These are phyloP conservation scores for Mormyrops attenuatus DNA, from an alignment of 2,797 vertebrate species.

Conservation along the genomic window DNA sequence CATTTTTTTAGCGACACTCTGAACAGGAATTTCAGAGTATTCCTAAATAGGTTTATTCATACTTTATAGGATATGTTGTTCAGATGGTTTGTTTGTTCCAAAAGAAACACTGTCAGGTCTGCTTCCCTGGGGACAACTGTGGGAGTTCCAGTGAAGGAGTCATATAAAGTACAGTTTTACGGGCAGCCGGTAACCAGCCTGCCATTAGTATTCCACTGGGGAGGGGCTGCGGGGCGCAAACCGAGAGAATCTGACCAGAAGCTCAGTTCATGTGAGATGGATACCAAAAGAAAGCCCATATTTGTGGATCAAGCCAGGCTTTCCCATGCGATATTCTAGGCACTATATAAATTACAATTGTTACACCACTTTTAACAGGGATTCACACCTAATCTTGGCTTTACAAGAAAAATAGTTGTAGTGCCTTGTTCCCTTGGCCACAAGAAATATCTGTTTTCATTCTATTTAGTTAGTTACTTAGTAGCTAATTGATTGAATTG, in stretches of 20 bases:
- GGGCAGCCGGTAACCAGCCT: constrained; percentile 45
- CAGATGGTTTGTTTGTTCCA: constrained; percentile 43
- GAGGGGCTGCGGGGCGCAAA: constrained; percentile 34
- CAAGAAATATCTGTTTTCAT: neutral
- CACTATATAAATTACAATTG: neutral
- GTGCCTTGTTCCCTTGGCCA: neutral
- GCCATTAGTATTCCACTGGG: constrained; percentile 59
- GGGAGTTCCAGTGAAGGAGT: constrained; percentile 38
- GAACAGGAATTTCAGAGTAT: neutral
- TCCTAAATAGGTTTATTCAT: neutral
- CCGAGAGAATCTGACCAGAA: constrained; percentile 30
- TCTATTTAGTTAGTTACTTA: neutral
- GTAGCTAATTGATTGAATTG: neutral
- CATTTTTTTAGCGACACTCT: constrained; percentile 4
- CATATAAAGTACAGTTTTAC: constrained; percentile 33
- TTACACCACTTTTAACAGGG: neutral
- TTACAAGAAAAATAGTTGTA: neutral
- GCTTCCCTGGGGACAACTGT: constrained; percentile 43
- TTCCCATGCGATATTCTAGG: constrained; percentile 15
- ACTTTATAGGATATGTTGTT: neutral
- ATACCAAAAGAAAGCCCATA: constrained; percentile 38
- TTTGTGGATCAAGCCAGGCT: constrained; percentile 31
- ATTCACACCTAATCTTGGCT: neutral
- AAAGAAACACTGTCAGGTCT: constrained; percentile 39
- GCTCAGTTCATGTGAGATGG: constrained; percentile 32